phyloP scores from a whole-genome alignment of 2,113 vertebrate species.

The Danio rerio region DNA sequence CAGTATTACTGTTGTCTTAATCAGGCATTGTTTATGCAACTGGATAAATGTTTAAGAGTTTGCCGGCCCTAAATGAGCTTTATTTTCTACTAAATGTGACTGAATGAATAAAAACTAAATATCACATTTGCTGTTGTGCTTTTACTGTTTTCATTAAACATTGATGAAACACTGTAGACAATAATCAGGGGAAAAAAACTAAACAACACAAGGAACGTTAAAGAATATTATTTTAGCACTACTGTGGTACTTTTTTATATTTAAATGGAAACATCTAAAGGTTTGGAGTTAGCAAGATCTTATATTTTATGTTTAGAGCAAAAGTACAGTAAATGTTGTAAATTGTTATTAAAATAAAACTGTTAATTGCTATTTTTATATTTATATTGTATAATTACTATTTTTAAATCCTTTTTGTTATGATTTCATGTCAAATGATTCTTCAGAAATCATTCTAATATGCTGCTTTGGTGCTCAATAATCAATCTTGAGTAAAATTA shows the following conservation, averaged over 20 bases:
- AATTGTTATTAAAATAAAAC: no score
- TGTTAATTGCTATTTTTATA: no score
- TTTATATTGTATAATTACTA: no score
- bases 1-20: slow-evolving; percentile 30
- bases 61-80: slow-evolving; percentile 45
- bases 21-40: slow-evolving; percentile 36
- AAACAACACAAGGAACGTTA: background rate
- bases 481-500: no score
- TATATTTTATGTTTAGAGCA: background rate
- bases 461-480: no score
- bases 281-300: background rate
- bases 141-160: no score
- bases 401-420: no score
- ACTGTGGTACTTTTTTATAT: background rate
- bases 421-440: no score
- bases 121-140: background rate
- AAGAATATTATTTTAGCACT: background rate
- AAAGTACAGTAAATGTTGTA: no score
- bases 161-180: background rate
- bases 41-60: slow-evolving; percentile 33
- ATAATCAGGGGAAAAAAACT: background rate
- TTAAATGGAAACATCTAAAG: background rate
- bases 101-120: slow-evolving; percentile 46
- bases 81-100: slow-evolving; percentile 56
- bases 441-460: no score